Base-by-base conservation (phyloP, 1,140 invertebrate species). In the Hycleus phaleratus region DNA sequence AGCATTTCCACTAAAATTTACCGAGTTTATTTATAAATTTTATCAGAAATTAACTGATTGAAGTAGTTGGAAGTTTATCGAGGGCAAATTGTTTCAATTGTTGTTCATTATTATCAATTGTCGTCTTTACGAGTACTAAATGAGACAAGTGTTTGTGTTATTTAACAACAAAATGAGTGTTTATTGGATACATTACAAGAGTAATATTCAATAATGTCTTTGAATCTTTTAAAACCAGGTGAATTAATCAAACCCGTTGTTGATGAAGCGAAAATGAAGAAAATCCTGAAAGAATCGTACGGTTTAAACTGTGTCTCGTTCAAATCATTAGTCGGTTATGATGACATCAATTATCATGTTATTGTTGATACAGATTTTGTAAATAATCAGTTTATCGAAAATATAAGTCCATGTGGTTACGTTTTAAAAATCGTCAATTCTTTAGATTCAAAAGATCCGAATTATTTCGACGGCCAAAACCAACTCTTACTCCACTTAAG, bases 381-480 rank as follows among this genome's bases (percentile, higher is more conserved):
- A 39, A 44, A 58, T 38, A 67, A 68, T 59, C n/a, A 53, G 11
- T 26, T 49, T 56, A 62, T 67, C 38, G 25, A 57, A 24, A 58
- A 52, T 32, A 40, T 66, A 45, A 46, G 45, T 38, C 46, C 58
- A 10, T 46, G 84, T 62, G 87, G 87, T 0, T 94, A 91, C 65
- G 83, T 90, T 7, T 73, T 94, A 26, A 93, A 93, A 75, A 81
- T 94, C 40, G 75, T 88, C 18, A 94, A 93, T 73, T 81, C 85
- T 0, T 75, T 90, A 67, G 88, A 93, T 69, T 90, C 90, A 0
- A 76, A 83, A 64, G 84, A 88, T 38, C 68, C 74, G 0, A 64
- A 72, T 1, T 74, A 86, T 18, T 77, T 91, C 10, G 84, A 89
- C 47, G 87, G 81, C 0, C 88, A 91, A 71, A 87, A 81, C 57